Evolutionary conservation across 2,113 vertebrate species (phyloP), one percentile per base, ranked within the genome.

Genomic region (Paedocypris sp.): DNA sequence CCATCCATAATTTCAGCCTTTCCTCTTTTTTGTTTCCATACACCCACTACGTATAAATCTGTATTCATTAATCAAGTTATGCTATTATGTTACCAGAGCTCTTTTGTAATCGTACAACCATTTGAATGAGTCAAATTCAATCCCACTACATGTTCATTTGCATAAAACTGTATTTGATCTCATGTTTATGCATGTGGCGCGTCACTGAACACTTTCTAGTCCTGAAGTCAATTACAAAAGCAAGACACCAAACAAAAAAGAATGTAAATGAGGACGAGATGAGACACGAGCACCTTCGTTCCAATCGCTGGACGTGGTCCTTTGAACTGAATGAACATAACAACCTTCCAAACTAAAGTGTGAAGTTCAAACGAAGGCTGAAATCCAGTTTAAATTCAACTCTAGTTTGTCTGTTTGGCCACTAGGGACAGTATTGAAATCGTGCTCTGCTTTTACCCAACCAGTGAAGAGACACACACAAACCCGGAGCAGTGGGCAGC

Each of bases 221-320:
- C 3, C 53, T 57, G 7, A 22, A 57, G 38, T 57, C 38, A 57
- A 57, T 57, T 57, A 57, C 53, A 31, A 43, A 57, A 57, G 43
- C 53, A 57, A 43, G 53, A 57, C 26, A 53, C 31, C 13, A 57
- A 4, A 43, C 18, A 32, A 57, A 28, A 22, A 57, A 20, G 53
- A 57, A 57, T 57, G 29, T 29, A 10, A 57, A 57, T 43, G 38
- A 43, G 39, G 36, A 11, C 11, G 18, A 43, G 39, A 57, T 57
- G 52, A 56, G 36, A 41, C 35, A 41, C 5, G 51, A n/a, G n/a
- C n/a, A n/a, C n/a, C n/a, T 57, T 16, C 20, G 38, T 57, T 6
- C 36, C 28, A 15, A 42, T 56, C 36, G 42, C 26, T 31, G 38
- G 36, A 57, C 53, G 38, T 18, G 32, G 25, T 57, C 18, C 6